Evolutionary conservation across 2,113 vertebrate genomes (phyloP).

Genomic region (Varanus salvator): DNA sequence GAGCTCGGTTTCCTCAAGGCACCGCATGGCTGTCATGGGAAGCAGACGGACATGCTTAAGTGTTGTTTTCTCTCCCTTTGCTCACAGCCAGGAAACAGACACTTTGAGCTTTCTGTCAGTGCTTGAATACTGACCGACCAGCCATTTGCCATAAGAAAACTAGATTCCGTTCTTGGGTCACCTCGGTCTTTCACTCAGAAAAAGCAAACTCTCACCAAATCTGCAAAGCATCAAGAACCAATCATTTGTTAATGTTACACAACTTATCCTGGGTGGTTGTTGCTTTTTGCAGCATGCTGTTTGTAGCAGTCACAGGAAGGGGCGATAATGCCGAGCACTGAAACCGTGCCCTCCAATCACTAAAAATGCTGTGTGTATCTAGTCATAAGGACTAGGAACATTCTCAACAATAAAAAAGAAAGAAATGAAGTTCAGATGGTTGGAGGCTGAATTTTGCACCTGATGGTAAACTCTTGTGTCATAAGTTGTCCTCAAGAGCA

Average conservation of each 20-base stretch:
- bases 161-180: neutral
- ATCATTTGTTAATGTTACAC: neutral
- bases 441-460: neutral
- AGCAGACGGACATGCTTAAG: neutral
- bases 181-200: neutral
- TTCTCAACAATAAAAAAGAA: neutral
- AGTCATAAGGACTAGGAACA: neutral
- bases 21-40: neutral
- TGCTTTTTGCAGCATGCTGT: neutral
- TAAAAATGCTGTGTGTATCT: neutral
- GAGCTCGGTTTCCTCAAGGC: neutral
- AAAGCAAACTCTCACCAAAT: neutral
- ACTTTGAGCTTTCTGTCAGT: neutral
- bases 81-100: neutral
- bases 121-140: neutral
- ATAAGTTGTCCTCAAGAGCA: neutral
- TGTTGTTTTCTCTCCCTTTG: neutral
- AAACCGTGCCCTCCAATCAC: neutral
- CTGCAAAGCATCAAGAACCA: neutral
- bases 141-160: neutral
- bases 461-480: neutral
- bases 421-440: neutral
- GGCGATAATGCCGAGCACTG: neutral
- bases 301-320: neutral
- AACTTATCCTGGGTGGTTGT: neutral